Base-by-base conservation (phyloP, 2,113 vertebrate genomes). In the Salvelinus namaycush region DNA sequence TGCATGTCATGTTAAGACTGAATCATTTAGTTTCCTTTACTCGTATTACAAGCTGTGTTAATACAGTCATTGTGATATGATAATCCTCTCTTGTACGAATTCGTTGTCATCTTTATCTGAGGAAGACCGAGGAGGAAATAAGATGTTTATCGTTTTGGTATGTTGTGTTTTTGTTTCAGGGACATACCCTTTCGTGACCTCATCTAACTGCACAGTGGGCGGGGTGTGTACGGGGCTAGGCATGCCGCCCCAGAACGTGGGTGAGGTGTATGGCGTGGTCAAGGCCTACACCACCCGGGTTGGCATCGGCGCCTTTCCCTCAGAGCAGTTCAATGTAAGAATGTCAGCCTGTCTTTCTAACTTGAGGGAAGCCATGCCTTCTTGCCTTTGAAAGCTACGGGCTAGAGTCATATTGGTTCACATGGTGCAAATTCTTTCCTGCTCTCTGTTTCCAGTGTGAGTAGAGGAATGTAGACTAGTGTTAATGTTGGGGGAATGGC, bases 131-230 rank as follows among this genome's bases (percentile, higher is more conserved):
- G 39, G 39, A 44, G 39, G 39, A 16, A 18, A 54, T 54, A 18
- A 54, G 26, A 26, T 72, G 9, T 48, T 16, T 16, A 26, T 24
- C 11, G 20, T 4, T 73, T 44, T 44, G 39, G 8, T 44, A 44
- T 11, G 57, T n/a, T 34, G 59, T 62, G 66, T 64, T 24, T 74
- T 5, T 26, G 20, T 66, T 64, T 31, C 24, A 99, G 97, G 97
- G 18, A 99, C 97, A 0, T 99, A 99, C 22, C 97, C 97, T 5
- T 99, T 98, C 76, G 97, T 99, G 85, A 99, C 97, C 1, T 99
- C 97, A 3, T 99, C 97, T 29, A 99, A 99, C 92, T 98, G 97
- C 85, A 98, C 97, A 0, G 97, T 99, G 84, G 97, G 97, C 59
- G 97, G 97, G 1, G 97, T 99, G 54, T 99, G 97, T 73, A 99